Base-by-base conservation (phyloP, 1,140 invertebrate species). In the Bombus waltoni region DNA sequence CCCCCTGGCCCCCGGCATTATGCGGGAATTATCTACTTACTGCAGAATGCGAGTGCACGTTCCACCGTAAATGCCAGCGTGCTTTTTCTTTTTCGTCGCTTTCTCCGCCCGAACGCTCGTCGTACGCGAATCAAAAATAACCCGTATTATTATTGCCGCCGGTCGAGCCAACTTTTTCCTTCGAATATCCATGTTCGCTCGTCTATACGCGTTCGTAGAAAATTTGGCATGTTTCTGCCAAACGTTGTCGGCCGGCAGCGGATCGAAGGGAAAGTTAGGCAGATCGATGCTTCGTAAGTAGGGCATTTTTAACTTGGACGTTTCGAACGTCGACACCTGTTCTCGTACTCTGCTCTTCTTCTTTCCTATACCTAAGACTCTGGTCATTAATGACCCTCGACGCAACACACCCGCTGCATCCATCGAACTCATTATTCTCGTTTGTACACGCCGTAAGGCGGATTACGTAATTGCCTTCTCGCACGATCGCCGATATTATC, bases 1-100 rank as follows among this genome's bases (percentile, higher is more conserved):
- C 75, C 40, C 71, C 70, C 62, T 59, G 84, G 44, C 53, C 68
- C 32, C 42, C 57, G 40, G 62, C 65, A 77, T 89, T 84, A 77
- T 84, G 66, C 83, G 75, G 70, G 80, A 92, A 92, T 92, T 92
- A 91, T 92, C 91, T 92, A 92, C 91, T 92, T 91, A 89, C 84
- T 86, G 80, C 86, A 91, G 89, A 92, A 92, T 90, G 87, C 86
- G 85, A 87, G 82, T 59, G 68, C 78, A 40, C 85, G 72, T 81
- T 85, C 72, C 59, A 10, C 10, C n/a, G 53, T 83, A 79, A 90
- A 83, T 47, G 68, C 66, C 72, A 25, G 42, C 18, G 11, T 8
- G 59, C 66, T 87, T 91, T 89, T 89, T 82, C 77, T 53, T 76
- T 75, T 81, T 59, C 35, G 81, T 75, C 88, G 81, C 86, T 90